Base-by-base conservation (phyloP, 2,797 vertebrate species). In the Channallabes apus region DNA sequence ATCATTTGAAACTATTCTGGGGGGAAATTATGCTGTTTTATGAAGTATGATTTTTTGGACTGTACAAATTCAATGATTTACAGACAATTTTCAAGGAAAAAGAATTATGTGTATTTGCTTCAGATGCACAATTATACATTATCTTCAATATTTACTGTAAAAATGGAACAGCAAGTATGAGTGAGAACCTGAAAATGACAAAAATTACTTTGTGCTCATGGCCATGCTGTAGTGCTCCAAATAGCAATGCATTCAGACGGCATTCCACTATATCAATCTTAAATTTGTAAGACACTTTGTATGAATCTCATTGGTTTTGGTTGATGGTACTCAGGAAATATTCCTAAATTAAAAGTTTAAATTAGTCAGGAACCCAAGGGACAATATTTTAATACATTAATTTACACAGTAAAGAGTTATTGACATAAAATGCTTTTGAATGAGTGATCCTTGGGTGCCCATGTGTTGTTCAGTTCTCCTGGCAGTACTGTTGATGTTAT, bases 211-310 rank as follows among this genome's bases (percentile, higher is more conserved):
- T 75, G 12, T 54, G 46, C 46, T 46, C 6, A 3, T 29, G n/a
- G 72, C 71, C 71, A 54, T 46, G 72, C 15, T 75, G n/a, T 27
- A 54, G n/a, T 29, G 72, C 46, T 75, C n/a, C 68, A 22, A 69
- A 38, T 22, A 71, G 18, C 35, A 24, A 9, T 22, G 1, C 20
- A 71, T 22, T 41, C 35, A 71, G 20, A 71, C 41, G 8, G 20
- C 22, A 71, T 71, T 22, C 35, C 38, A 6, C 9, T 4, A 41
- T 4, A 41, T 71, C 9, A 69, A 1, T 2, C 32, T 11, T 38
- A 1, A 22, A 22, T 38, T 18, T 32, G 6, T 32, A 32, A 7
- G 29, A 68, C 9, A 11, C 41, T 46, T 46, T 46, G 9, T 46
- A 9, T 46, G 18, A 18, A 68, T 8, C 65, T 35, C 2, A 35